Percentiles rank a stretch among this genome's conserved stretches.
These are phyloP conservation scores for Sinocyclocheilus grahami DNA, from an alignment of 2,113 vertebrate genomes.

Conservation along the genomic window DNA sequence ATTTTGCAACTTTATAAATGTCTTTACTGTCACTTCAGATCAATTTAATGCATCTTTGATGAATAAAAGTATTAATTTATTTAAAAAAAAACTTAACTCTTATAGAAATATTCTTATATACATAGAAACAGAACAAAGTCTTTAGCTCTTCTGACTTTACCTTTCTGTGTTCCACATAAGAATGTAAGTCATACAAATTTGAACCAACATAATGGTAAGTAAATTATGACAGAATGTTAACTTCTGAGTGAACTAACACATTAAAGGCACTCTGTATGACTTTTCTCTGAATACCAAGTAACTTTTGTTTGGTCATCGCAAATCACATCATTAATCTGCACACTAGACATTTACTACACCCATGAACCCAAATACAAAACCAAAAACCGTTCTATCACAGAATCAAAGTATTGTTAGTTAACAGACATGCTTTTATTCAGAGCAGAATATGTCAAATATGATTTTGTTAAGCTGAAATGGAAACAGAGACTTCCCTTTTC, in stretches of 20 bases:
- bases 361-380: background rate
- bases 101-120: background rate
- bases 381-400: background rate
- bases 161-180: background rate
- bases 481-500: conserved; percentile 14
- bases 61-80: background rate
- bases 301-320: background rate
- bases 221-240: background rate
- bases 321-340: background rate
- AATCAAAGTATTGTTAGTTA: background rate
- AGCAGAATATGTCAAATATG: conserved; percentile 1
- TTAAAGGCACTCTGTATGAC: background rate
- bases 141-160: background rate
- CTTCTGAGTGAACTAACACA: background rate
- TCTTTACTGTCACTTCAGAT: background rate
- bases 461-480: conserved; percentile 3
- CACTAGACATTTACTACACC: background rate
- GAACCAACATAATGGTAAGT: background rate
- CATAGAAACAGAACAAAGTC: background rate
- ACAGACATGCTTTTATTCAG: background rate
- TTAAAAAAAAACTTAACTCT: background rate
- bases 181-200: background rate
- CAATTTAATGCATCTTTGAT: background rate
- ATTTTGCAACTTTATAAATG: background rate
- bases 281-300: background rate